phyloP scores from a whole-genome alignment of 2,113 vertebrate species.

The Oceanites oceanicus region DNA sequence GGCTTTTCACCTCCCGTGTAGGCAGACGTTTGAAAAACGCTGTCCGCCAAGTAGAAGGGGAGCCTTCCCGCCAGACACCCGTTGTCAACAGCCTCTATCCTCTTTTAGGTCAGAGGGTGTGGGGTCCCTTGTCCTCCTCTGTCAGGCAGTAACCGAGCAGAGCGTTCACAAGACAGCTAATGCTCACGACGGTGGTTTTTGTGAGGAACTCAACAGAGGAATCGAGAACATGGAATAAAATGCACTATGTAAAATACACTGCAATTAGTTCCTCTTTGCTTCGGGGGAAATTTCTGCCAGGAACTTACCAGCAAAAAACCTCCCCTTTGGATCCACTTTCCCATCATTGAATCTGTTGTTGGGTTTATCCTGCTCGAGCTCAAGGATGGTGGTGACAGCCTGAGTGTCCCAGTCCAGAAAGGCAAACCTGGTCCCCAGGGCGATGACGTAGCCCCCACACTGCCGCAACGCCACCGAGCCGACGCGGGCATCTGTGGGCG shows the following conservation, averaged over 20 bases:
- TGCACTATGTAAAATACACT: neutral
- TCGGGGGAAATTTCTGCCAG: neutral
- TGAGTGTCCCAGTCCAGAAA: constrained; percentile 75
- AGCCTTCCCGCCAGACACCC: neutral
- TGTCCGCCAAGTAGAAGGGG: neutral
- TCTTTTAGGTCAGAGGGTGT: neutral
- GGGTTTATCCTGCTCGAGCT: constrained; percentile 69
- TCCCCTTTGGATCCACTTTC: constrained; percentile 81
- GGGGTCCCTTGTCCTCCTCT: neutral
- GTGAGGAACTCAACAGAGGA: neutral
- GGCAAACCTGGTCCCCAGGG: constrained; percentile 73
- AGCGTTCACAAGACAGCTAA: neutral
- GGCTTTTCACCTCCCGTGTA: neutral
- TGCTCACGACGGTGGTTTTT: rapidly evolving
- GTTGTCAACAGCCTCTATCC: neutral
- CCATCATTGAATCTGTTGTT: constrained; percentile 83
- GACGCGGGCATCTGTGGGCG: constrained; percentile 40
- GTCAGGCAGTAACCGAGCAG: neutral
- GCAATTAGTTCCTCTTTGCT: neutral
- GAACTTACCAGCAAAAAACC: constrained; percentile 78
- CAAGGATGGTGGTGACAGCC: constrained; percentile 35
- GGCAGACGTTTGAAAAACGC: neutral
- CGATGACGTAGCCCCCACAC: constrained; percentile 66
- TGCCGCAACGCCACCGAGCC: constrained; percentile 70
- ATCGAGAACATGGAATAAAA: neutral